phyloP scores from a whole-genome alignment of 2,888 invertebrate genomes.

The Choreutis nemorana region DNA sequence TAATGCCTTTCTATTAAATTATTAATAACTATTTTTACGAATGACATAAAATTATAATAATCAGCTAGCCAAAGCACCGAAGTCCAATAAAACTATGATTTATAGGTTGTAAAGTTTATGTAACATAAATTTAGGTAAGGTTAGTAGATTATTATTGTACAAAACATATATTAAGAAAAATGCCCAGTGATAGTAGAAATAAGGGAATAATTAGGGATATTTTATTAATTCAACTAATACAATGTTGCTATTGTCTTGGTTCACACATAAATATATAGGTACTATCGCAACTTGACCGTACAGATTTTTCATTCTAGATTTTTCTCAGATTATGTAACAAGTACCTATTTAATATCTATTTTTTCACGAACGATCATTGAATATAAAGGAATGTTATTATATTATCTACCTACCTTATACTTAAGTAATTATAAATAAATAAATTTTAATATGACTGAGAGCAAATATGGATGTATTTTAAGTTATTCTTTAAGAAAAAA shows the following conservation, averaged over 20 bases:
- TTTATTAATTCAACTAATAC: too few relatives aligned
- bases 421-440: conserved; percentile 13
- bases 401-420: conserved; percentile 7
- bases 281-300: too few relatives aligned
- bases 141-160: conserved; percentile 22
- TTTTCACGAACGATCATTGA: conserved; percentile 35
- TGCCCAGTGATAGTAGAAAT: conserved; percentile 62
- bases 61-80: conserved; percentile 58
- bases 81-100: conserved; percentile 42
- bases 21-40: neutral
- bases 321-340: too few relatives aligned
- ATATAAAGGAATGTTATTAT: conserved; percentile 7
- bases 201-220: too few relatives aligned
- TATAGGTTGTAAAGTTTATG: conserved; percentile 51
- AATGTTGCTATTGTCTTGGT: conserved; percentile 38
- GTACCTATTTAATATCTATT: conserved; percentile 31
- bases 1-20: neutral
- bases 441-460: conserved; percentile 49
- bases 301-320: too few relatives aligned
- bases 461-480: conserved; percentile 40
- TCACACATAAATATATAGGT: too few relatives aligned
- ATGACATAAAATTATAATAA: conserved; percentile 24
- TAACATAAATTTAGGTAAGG: conserved; percentile 17
- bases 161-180: conserved; percentile 36
- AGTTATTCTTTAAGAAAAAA: conserved; percentile 50